Base-by-base conservation (phyloP, 2,113 vertebrate genomes). In the Nothocercus julius region DNA sequence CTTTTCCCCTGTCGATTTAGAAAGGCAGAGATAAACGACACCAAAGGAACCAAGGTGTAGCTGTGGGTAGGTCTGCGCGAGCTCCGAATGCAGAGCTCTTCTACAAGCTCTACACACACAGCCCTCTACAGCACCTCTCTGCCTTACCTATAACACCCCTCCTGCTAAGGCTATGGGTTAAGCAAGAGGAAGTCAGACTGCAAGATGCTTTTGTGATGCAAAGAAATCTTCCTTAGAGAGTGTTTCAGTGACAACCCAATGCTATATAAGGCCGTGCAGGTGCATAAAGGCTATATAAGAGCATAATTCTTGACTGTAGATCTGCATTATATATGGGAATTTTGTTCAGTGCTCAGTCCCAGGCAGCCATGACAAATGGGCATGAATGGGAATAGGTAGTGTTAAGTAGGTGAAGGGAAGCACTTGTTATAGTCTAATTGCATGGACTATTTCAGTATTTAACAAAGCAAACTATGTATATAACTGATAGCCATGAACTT, bases 371-470 rank as follows among this genome's bases (percentile, higher is more conserved):
- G 83, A 81, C 56, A 64, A 86, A 64, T 15, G 34, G 40, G 49
- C 34, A 68, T 3, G 16, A 75, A 67, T 42, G 84, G 74, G 69
- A 90, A 69, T n/a, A 88, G 73, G 27, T 92, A 87, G 40, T 49
- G 63, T 54, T 75, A 47, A 82, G n/a, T 8, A 75, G 69, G 36
- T 66, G 92, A 92, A 54, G 36, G 66, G 34, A 92, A 79, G 7
- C 17, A 88, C 75, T 94, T 82, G 9, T 88, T 95, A 91, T 28
- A 92, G 53, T 18, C 22, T 90, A 73, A 96, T 90, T 92, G 38
- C 66, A 73, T 87, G 12, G 66, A 72, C 88, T 90, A 62, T 22
- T 79, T 84, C 85, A 61, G 83, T 64, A 76, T 81, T 93, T 92
- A 86, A 90, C 91, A 92, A 90, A 86, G 66, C 2, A 76, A 87